Evolutionary conservation across 92 coral and sea anemone species (phyloP), one percentile per base, ranked within the genome.

Genomic region (Porites rus): DNA sequence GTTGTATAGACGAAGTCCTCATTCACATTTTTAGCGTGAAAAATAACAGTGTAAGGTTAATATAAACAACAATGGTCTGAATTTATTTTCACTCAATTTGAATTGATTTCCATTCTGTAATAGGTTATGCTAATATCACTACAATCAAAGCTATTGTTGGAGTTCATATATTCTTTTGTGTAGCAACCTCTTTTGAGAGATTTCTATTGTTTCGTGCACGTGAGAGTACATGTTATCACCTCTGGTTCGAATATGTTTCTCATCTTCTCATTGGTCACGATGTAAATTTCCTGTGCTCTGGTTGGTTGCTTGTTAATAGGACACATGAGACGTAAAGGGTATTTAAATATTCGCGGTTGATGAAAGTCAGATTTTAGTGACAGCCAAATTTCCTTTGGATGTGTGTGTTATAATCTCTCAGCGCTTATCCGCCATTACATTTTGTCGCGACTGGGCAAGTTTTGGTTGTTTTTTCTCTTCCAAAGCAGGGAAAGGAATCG

Each of bases 341-440:
- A 94, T 94, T 94, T 94, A 94, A 94, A 94, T 92, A 94, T 94
- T 94, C 98, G 98, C 98, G 98, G 96, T 94, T 89, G 98, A 90
- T 89, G 92, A 88, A 93, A 94, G 95, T 94, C 92, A 88, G 95
- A 88, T 92, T 90, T 85, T 83, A 75, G 89, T 91, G 88, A 82
- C 91, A 81, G 76, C 68, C 31, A 71, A 76, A 58, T 59, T 82
- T 87, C 78, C 56, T 69, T 63, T 20, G 53, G 75, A 58, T 12
- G 70, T 53, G 69, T 11, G 31, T n/a, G 43, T 8, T 46, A 54
- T 74, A 38, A 61, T 25, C 70, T 74, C 21, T 50, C 62, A 64
- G 64, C 53, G 71, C 80, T 62, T 9, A 73, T 21, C n/a, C 65
- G 73, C 22, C 77, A 72, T 16, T 63, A 8, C 60, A n/a, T 63